Evolutionary conservation across 2,113 vertebrate genomes (phyloP).

Genomic region (Ctenodactylus gundi): DNA sequence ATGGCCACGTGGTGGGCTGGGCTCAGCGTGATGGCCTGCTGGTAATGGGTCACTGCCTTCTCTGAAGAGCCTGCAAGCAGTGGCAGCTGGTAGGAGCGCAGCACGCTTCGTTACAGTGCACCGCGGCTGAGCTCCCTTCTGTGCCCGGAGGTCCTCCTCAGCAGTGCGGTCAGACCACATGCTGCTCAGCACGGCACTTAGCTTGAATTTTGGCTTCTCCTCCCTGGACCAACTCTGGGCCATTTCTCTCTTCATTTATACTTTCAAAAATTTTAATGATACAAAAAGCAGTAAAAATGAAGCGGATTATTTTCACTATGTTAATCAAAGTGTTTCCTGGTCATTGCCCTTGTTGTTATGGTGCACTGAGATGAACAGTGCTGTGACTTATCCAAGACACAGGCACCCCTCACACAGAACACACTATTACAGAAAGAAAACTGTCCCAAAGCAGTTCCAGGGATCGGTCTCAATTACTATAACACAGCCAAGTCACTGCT

Average conservation of each 20-base stretch:
- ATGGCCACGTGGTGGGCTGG: constrained; percentile 95
- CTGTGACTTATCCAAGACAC: neutral
- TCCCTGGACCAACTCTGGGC: neutral
- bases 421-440: neutral
- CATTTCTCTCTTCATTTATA: neutral
- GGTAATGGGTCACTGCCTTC: constrained; percentile 91
- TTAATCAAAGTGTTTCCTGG: neutral
- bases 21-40: constrained; percentile 92
- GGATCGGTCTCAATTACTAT: neutral
- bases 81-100: neutral
- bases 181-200: neutral
- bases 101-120: neutral
- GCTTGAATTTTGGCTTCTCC: neutral
- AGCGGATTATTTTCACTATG: neutral
- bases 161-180: neutral
- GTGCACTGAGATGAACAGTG: neutral
- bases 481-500: neutral
- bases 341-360: neutral
- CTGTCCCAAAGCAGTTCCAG: neutral
- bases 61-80: constrained; percentile 86
- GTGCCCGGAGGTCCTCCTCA: neutral
- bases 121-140: neutral
- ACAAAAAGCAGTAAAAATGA: neutral
- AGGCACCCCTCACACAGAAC: neutral
- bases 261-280: neutral